These are phyloP conservation scores for Agriopis aurantiaria DNA, from an alignment of 2,888 invertebrate genomes.

Conservation along the genomic window DNA sequence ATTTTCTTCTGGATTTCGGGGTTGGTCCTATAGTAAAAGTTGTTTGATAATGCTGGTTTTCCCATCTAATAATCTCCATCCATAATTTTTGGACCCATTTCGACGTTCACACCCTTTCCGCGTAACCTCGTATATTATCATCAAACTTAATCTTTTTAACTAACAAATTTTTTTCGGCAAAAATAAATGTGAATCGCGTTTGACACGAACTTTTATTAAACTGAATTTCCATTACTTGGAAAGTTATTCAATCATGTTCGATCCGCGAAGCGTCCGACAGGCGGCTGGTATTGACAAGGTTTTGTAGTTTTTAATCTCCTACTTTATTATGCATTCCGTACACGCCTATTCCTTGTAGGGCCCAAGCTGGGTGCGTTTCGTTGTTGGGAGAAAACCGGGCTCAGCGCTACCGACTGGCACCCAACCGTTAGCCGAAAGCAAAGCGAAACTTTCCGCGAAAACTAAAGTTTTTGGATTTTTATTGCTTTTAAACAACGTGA, in stretches of 20 bases:
- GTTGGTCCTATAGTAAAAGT: too few relatives aligned
- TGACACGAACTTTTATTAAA: constrained; percentile 28
- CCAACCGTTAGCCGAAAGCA: constrained; percentile 70
- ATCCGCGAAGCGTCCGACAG: constrained; percentile 50
- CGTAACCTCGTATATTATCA: not conserved
- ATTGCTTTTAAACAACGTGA: constrained; percentile 84
- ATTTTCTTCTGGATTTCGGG: too few relatives aligned
- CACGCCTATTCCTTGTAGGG: constrained; percentile 85
- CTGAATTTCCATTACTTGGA: constrained; percentile 26
- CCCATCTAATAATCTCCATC: too few relatives aligned
- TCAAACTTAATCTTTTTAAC: not conserved
- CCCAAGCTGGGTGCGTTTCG: constrained; percentile 71
- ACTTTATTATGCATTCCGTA: constrained; percentile 83
- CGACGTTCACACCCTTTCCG: too few relatives aligned
- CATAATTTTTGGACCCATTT: too few relatives aligned
- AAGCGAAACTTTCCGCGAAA: constrained; percentile 79
- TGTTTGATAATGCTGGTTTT: too few relatives aligned
- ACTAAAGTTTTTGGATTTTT: constrained; percentile 82
- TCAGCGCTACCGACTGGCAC: constrained; percentile 58
- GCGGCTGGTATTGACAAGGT: constrained; percentile 78
- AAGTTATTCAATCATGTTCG: constrained; percentile 43
- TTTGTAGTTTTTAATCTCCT: constrained; percentile 84
- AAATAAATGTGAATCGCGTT: constrained; percentile 19
- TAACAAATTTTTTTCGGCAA: not conserved
- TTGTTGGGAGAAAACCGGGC: constrained; percentile 36